Conservation (phyloP, 2,113 vertebrate species). For the Hiodon tergisus region DNA sequence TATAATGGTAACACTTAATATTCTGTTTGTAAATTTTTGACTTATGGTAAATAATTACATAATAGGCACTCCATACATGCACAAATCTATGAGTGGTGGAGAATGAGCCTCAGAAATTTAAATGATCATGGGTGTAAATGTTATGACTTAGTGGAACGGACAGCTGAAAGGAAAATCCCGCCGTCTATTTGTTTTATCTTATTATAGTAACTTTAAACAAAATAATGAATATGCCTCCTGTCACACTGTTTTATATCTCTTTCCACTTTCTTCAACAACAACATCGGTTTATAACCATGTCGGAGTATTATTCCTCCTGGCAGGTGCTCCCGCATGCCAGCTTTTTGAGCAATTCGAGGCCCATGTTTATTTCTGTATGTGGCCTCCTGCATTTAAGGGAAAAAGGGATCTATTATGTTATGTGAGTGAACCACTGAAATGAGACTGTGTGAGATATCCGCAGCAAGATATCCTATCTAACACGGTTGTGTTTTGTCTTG, state of each 20-base stretch:
- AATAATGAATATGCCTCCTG: conserved; percentile 10
- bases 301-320: conserved; percentile 16
- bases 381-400: not conserved
- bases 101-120: not conserved
- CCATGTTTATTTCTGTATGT: conserved; percentile 15
- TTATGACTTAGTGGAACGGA: not conserved
- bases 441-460: not conserved
- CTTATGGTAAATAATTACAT: no score
- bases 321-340: conserved; percentile 5
- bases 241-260: conserved; percentile 9
- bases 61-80: no score
- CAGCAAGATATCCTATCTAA: not conserved
- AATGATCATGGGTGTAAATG: conserved; percentile 11
- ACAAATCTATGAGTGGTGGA: not conserved
- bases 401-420: not conserved
- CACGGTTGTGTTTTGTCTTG: not conserved
- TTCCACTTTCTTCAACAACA: conserved; percentile 4
- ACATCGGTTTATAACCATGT: conserved; percentile 3
- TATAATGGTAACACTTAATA: no score
- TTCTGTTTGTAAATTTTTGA: no score
- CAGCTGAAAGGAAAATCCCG: not conserved
- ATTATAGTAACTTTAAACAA: not conserved
- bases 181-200: not conserved
- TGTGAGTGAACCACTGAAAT: not conserved
- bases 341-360: conserved; percentile 7